Base-by-base conservation (phyloP, 2,797 vertebrate genomes). In the Anolis apletophallus region DNA sequence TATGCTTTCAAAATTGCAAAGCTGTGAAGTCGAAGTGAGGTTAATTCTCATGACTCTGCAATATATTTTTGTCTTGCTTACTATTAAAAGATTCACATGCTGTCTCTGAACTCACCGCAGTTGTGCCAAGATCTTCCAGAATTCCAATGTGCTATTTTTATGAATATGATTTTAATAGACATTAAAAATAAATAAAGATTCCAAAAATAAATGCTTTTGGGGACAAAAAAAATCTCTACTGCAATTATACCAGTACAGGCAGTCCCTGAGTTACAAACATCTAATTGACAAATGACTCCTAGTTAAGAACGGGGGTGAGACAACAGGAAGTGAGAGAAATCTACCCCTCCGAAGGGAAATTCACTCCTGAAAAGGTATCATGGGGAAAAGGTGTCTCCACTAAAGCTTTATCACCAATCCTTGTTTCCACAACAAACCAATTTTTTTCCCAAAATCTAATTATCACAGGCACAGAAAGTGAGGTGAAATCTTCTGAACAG, bases 21-120 rank as follows among this genome's bases (percentile, higher is more conserved):
- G 76, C 81, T 50, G 69, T 71, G 46, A 87, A 80, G 57, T 21
- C 32, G 72, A 52, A 69, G 11, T 88, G 9, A 36, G 87, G 36
- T n/a, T 85, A 67, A 69, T 75, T 84, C 5, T 29, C 71, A 75
- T 9, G 29, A 50, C 55, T 32, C 29, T 3, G 10, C 12, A 50
- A 32, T 72, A 75, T 84, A 52, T 84, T 64, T 67, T 55, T 59
- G 69, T 40, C 72, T 61, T 75, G 55, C 29, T 74, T 9, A 59
- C 26, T 6, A 46, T 61, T 26, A n/a, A 19, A 46, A 23, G 5
- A 34, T 76, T 84, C 46, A 32, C 46, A 19, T 13, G 40, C 50
- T 34, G 21, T 46, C 59, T 75, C 26, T 52, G 59, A 75, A 75
- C 82, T 61, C 32, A n/a, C 16, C 36, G 17, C 2, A 11, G 13